Percentiles rank a stretch among this genome's conserved stretches.
phyloP scores from a whole-genome alignment of 2,797 vertebrate species.

The Hippocampus kuda region DNA sequence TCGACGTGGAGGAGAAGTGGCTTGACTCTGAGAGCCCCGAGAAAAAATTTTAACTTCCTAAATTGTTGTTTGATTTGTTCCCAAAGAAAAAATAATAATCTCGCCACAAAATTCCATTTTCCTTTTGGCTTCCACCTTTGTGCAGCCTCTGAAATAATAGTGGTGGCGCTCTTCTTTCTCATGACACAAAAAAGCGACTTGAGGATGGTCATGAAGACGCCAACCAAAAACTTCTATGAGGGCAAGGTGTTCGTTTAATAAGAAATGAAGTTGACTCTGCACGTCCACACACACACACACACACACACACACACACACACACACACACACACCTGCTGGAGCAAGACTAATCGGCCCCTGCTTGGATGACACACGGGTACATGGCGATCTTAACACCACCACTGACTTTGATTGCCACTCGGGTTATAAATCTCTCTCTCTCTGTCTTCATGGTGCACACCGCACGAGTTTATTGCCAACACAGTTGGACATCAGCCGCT shows the following conservation, averaged over 20 bases:
- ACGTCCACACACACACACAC: too few relatives aligned
- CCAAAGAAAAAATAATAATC: constrained; percentile 12
- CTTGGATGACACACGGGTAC: constrained; percentile 48
- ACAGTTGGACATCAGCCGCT: neutral
- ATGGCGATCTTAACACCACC: constrained; percentile 32
- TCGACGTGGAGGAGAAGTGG: too few relatives aligned
- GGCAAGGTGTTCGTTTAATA: constrained; percentile 59
- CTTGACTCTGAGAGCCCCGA: neutral
- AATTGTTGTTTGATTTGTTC: constrained; percentile 3
- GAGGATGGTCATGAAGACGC: constrained; percentile 59
- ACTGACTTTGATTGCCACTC: constrained; percentile 28
- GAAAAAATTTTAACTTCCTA: constrained; percentile 28
- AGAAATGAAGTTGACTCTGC: constrained; percentile 41
- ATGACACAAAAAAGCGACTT: constrained; percentile 49
- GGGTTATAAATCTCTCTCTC: constrained; percentile 1
- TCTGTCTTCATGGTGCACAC: neutral
- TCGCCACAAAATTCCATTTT: constrained; percentile 38
- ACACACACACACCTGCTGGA: constrained; percentile 19
- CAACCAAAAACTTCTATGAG: constrained; percentile 48
- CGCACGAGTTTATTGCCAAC: neutral
- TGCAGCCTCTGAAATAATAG: constrained; percentile 40
- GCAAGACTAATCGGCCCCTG: constrained; percentile 47
- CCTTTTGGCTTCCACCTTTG: constrained; percentile 30
- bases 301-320: constrained; percentile 26
- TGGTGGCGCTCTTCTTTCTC: constrained; percentile 35